Evolutionary conservation across 2,888 invertebrate species (phyloP).

Genomic region (Schizotus pectinicornis): DNA sequence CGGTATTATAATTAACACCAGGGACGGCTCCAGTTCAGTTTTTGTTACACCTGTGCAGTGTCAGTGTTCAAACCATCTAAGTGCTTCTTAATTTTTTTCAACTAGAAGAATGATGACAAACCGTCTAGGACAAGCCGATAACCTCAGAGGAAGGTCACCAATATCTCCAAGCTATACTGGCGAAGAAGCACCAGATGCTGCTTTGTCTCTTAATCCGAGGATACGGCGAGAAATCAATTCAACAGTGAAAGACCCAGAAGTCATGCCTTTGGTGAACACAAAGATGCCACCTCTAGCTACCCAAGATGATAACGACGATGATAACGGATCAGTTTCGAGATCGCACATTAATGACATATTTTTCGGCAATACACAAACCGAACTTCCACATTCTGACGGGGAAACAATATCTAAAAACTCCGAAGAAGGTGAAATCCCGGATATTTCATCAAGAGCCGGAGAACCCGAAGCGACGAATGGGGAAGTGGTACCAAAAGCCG

Average conservation of each 20-base stretch:
- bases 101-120: too few relatives aligned
- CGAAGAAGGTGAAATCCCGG: conserved; percentile 36
- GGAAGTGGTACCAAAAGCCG: conserved; percentile 23
- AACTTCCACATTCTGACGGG: conserved; percentile 13
- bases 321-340: conserved; percentile 52
- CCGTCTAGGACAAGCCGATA: too few relatives aligned
- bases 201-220: neutral
- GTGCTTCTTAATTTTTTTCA: too few relatives aligned
- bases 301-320: conserved; percentile 63
- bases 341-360: conserved; percentile 73
- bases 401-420: conserved; percentile 29
- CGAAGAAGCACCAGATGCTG: neutral
- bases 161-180: neutral
- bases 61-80: too few relatives aligned
- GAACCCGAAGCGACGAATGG: conserved; percentile 28
- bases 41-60: too few relatives aligned
- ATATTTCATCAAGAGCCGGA: conserved; percentile 4
- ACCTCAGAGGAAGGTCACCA: neutral
- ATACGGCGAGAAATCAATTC: neutral
- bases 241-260: neutral
- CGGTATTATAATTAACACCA: neutral
- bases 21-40: too few relatives aligned
- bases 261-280: too few relatives aligned
- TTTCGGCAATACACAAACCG: conserved; percentile 52
- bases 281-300: conserved; percentile 59